A percentile compares a stretch with the other conserved stretches of the same genome.
phyloP scores from a whole-genome alignment of 2,797 vertebrate genomes.

The Rhinophrynus dorsalis region DNA sequence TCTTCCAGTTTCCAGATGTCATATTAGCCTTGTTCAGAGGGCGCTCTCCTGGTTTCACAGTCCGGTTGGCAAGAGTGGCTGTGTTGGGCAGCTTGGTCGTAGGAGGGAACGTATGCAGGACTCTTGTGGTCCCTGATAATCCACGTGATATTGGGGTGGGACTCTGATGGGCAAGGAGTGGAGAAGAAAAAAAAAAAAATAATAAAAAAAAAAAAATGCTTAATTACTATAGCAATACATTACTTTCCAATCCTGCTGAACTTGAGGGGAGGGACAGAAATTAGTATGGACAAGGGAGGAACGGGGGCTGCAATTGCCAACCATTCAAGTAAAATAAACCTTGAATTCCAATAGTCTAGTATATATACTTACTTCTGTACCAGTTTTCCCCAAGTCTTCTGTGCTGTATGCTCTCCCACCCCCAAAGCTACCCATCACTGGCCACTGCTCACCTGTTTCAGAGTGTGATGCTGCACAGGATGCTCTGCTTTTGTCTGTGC shows the following conservation, averaged over 20 bases:
- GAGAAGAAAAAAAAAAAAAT: background rate
- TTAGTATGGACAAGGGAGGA: too few relatives aligned
- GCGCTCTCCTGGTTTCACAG: slow-evolving; percentile 85
- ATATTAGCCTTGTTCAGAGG: slow-evolving; percentile 76
- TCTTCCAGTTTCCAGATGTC: slow-evolving; percentile 85
- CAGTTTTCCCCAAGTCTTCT: too few relatives aligned
- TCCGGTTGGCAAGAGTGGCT: slow-evolving; percentile 79
- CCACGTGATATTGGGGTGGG: slow-evolving; percentile 84
- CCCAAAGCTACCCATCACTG: too few relatives aligned
- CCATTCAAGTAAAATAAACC: too few relatives aligned
- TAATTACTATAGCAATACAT: too few relatives aligned
- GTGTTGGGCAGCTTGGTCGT: slow-evolving; percentile 89
- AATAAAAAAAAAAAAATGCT: background rate
- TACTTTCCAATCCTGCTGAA: too few relatives aligned
- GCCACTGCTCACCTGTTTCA: slow-evolving; percentile 87
- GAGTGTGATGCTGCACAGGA: slow-evolving; percentile 76
- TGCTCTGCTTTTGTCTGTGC: slow-evolving; percentile 74
- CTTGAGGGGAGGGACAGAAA: too few relatives aligned
- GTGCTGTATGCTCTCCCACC: too few relatives aligned
- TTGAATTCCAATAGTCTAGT: too few relatives aligned
- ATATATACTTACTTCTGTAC: too few relatives aligned
- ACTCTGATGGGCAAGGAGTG: slow-evolving; percentile 60
- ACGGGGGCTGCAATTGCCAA: too few relatives aligned
- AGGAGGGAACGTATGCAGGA: slow-evolving; percentile 83
- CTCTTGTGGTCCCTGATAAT: slow-evolving; percentile 73